phyloP scores from a whole-genome alignment of 2,888 invertebrate genomes.

The Timema podura region DNA sequence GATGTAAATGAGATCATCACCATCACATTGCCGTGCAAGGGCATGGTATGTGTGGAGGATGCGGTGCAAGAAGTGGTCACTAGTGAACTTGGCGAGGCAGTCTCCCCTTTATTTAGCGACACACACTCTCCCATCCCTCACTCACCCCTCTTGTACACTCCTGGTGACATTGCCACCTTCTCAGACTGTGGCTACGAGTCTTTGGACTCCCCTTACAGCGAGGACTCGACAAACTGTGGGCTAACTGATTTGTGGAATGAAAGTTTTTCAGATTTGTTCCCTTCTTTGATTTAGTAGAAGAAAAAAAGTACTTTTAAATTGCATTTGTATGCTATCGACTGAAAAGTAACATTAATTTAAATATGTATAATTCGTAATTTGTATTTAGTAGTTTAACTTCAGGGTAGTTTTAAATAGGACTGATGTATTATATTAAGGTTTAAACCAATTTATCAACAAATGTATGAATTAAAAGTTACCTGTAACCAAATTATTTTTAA shows the following conservation, averaged over 20 bases:
- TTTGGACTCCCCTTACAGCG: slow-evolving; percentile 53
- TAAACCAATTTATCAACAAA: no score
- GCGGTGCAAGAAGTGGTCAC: slow-evolving; percentile 45
- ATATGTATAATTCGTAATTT: no score
- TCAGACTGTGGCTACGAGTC: slow-evolving; percentile 68
- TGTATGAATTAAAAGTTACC: no score
- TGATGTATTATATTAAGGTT: no score
- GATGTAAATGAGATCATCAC: no score
- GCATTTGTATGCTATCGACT: no score
- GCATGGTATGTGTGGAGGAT: slow-evolving; percentile 44
- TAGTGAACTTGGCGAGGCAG: slow-evolving; percentile 11
- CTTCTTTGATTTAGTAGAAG: slow-evolving; percentile 56
- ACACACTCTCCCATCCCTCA: slow-evolving; percentile 3
- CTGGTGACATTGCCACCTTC: slow-evolving; percentile 1
- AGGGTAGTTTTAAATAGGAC: no score
- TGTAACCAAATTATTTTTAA: no score
- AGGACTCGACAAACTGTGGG: slow-evolving; percentile 43
- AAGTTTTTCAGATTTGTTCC: slow-evolving; percentile 73
- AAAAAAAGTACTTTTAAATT: no score
- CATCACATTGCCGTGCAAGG: no score
- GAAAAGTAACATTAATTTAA: no score
- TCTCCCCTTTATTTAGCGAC: neutral
- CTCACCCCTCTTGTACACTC: slow-evolving; percentile 11
- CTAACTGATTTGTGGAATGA: slow-evolving; percentile 67
- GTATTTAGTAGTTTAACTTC: no score